These are phyloP conservation scores for Drosophila melanogaster DNA, from an alignment of 1,140 invertebrate genomes.

Conservation along the genomic window Release_6_plus_ISO1_MT NC_004354.4:18559001-18559500, in stretches of 20 bases:
- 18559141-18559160: constrained; percentile 73
- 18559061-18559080: constrained; percentile 75
- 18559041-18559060: constrained; percentile 82
- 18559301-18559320: constrained; percentile 82
- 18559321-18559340: constrained; percentile 62
- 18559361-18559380: too few species aligned
- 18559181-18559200: constrained; percentile 81
- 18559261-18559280: constrained; percentile 6
- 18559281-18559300: constrained; percentile 24
- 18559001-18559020: constrained; percentile 55
- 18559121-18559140: constrained; percentile 19
- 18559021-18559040: constrained; percentile 73
- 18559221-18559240: constrained; percentile 75
- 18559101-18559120: neutral
- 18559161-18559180: constrained; percentile 47
- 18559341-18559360: neutral
- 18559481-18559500: neutral
- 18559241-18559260: constrained; percentile 16
- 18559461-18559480: neutral
- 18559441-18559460: constrained; percentile 11
- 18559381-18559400: too few species aligned
- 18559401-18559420: neutral
- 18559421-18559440: neutral
- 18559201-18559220: constrained; percentile 81
- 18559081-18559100: constrained; percentile 16